A percentile compares a stretch with the other conserved stretches of the same genome.
These are phyloP conservation scores for Pseudotriccus pelzelni DNA, from an alignment of 2,797 vertebrate species.

Conservation along the genomic window DNA sequence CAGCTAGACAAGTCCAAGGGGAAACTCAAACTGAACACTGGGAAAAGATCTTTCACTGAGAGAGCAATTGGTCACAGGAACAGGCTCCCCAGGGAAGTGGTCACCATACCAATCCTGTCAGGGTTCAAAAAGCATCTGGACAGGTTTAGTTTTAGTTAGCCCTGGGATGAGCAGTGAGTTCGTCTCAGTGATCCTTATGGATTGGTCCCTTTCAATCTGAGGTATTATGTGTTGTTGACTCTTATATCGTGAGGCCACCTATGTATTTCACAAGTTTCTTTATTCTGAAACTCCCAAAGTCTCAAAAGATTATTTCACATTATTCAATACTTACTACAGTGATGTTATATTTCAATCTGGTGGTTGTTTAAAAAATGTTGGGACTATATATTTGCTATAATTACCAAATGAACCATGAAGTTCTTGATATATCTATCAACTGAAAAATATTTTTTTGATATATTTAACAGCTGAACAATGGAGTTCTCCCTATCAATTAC, in stretches of 20 bases:
- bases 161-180: fast-evolving
- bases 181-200: not conserved
- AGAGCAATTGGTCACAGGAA: fast-evolving
- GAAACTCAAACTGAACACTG: not conserved
- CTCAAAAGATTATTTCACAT: not conserved
- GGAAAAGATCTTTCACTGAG: not conserved
- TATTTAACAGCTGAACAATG: not conserved
- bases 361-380: not conserved
- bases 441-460: not conserved
- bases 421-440: not conserved
- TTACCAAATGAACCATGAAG: not conserved
- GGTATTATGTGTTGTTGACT: not conserved
- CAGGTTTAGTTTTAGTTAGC: not conserved
- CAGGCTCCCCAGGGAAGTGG: not conserved
- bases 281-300: not conserved
- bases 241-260: not conserved
- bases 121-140: not conserved
- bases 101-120: not conserved
- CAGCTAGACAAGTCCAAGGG: not conserved
- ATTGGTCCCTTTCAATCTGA: not conserved
- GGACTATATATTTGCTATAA: not conserved
- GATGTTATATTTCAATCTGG: not conserved
- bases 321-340: not conserved
- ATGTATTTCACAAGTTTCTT: not conserved
- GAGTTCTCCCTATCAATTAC: not conserved